These are phyloP conservation scores for Anolis apletophallus DNA, from an alignment of 2,797 vertebrate species.

Conservation along the genomic window DNA sequence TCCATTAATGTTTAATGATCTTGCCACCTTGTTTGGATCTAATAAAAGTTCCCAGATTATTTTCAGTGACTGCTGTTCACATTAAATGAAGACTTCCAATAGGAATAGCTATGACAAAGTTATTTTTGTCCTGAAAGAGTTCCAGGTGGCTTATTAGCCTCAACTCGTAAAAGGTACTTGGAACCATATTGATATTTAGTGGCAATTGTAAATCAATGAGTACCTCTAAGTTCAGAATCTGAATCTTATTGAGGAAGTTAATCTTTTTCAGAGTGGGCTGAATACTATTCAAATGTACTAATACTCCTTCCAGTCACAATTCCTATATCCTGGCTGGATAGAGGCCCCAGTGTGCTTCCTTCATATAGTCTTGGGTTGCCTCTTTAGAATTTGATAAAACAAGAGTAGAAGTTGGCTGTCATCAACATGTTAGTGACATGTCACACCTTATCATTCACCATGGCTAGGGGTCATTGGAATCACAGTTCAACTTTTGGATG, in stretches of 20 bases:
- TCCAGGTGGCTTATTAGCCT: not conserved
- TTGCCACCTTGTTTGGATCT: not conserved
- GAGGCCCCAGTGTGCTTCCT: not conserved
- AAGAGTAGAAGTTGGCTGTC: not conserved
- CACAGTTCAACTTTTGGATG: too few relatives aligned
- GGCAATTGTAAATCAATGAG: not conserved
- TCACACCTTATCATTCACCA: not conserved
- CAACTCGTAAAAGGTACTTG: not conserved
- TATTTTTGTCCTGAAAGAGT: not conserved
- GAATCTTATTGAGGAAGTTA: not conserved
- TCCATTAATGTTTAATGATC: not conserved
- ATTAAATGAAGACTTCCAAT: not conserved
- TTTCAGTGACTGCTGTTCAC: not conserved
- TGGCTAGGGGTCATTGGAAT: too few relatives aligned
- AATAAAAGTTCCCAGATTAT: not conserved
- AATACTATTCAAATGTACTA: too few relatives aligned
- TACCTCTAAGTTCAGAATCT: not conserved
- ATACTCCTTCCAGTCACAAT: too few relatives aligned
- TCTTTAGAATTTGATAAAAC: not conserved
- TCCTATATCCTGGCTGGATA: too few relatives aligned
- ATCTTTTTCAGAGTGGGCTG: not conserved
- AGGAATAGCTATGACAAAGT: not conserved
- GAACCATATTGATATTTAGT: not conserved
- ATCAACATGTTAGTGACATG: too few relatives aligned
- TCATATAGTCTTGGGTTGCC: not conserved